A percentile compares a stretch with the other conserved stretches of the same genome.
phyloP scores from a whole-genome alignment of 2,113 vertebrate genomes.

The Rallus limicola region DNA sequence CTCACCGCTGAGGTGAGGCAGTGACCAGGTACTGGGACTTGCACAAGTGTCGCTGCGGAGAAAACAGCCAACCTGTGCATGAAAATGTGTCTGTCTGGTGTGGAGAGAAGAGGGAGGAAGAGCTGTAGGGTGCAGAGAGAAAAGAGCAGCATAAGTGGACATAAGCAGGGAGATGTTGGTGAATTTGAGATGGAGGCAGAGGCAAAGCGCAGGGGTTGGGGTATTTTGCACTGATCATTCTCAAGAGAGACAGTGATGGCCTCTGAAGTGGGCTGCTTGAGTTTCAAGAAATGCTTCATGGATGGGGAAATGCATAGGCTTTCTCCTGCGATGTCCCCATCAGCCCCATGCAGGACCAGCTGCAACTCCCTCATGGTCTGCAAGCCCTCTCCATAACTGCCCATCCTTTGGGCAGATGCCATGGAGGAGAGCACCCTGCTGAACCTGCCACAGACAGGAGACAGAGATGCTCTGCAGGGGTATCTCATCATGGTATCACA shows the following conservation, averaged over 20 bases:
- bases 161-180: background rate
- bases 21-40: background rate
- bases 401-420: background rate
- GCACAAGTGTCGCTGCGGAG: background rate
- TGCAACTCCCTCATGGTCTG: accelerated
- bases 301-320: background rate
- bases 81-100: background rate
- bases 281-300: background rate
- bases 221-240: background rate
- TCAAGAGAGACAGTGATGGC: background rate
- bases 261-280: background rate
- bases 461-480: background rate
- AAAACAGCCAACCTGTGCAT: background rate
- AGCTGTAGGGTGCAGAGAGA: background rate
- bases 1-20: background rate
- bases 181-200: background rate
- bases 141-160: background rate
- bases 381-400: background rate
- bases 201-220: background rate
- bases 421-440: background rate
- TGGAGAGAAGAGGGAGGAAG: background rate
- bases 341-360: background rate
- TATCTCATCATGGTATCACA: background rate
- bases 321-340: background rate
- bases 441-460: background rate